Evolutionary conservation across 2,113 vertebrate species (phyloP).

Genomic region (Salvelinus namaycush): DNA sequence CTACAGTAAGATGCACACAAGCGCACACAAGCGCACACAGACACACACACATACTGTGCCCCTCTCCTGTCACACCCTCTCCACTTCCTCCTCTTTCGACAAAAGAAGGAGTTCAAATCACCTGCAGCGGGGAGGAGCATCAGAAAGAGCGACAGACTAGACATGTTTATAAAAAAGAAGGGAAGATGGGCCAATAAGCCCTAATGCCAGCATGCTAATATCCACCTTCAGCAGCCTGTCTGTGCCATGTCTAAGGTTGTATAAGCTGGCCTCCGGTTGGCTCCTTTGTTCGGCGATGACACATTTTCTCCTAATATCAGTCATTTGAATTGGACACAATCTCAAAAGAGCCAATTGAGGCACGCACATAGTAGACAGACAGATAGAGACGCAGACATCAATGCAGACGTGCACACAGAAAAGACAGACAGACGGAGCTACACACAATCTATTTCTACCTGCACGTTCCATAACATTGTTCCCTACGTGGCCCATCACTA

Average conservation of each 20-base stretch:
- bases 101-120: conserved; percentile 59
- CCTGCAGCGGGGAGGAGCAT: conserved; percentile 54
- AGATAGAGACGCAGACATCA: not conserved
- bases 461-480: too few relatives aligned
- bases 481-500: not conserved
- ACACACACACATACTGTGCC: conserved; percentile 26
- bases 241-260: not conserved
- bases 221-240: conserved; percentile 23
- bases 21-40: not conserved
- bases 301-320: not conserved
- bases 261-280: not conserved
- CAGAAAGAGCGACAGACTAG: conserved; percentile 39
- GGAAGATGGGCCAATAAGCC: conserved; percentile 34
- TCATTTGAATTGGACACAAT: not conserved
- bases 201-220: conserved; percentile 42
- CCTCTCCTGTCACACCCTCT: conserved; percentile 45
- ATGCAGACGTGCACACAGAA: not conserved
- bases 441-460: too few relatives aligned
- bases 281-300: conserved; percentile 1
- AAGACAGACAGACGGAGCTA: too few relatives aligned
- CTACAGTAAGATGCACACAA: conserved; percentile 2
- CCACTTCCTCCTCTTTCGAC: conserved; percentile 44
- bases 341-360: not conserved
- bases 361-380: conserved; percentile 1
- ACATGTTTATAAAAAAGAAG: conserved; percentile 24